Conservation (phyloP, 2,888 invertebrate species). For the Dugesia japonica region DNA sequence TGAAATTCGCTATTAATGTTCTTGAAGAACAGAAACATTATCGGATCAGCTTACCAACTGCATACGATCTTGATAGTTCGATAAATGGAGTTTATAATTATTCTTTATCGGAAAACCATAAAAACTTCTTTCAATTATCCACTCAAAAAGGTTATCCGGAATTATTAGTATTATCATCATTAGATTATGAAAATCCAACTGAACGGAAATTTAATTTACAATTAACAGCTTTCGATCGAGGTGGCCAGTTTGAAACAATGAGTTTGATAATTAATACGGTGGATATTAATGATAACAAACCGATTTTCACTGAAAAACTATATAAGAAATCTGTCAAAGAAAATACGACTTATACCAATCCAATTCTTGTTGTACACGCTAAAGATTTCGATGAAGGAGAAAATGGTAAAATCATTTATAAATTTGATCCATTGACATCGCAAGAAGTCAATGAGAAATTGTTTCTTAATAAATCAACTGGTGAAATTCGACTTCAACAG, state of each 20-base stretch:
- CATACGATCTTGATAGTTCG: constrained; percentile 23
- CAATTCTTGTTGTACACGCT: background rate
- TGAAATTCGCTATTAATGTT: background rate
- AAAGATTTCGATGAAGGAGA: constrained; percentile 25
- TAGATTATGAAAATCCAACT: background rate
- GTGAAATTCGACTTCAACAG: background rate
- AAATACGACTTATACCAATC: background rate
- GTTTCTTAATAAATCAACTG: background rate
- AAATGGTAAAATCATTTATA: constrained; percentile 25
- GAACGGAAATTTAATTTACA: background rate
- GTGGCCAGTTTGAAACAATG: constrained; percentile 5
- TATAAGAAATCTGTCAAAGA: background rate
- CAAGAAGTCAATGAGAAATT: constrained; percentile 10
- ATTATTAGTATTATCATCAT: background rate
- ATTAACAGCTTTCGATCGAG: background rate
- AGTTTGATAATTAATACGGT: background rate
- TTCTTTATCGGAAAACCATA: constrained; percentile 12
- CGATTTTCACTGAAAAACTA: background rate
- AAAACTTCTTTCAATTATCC: constrained; percentile 14
- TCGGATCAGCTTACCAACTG: background rate
- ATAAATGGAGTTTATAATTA: constrained; percentile 11
- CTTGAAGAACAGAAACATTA: constrained; percentile 23
- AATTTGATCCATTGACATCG: background rate
- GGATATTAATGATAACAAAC: constrained; percentile 28
- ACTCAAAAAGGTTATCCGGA: constrained; percentile 25